Percentiles rank a stretch among this genome's conserved stretches.
phyloP scores from a whole-genome alignment of 2,888 invertebrate genomes.

The Microplitis manilae region DNA sequence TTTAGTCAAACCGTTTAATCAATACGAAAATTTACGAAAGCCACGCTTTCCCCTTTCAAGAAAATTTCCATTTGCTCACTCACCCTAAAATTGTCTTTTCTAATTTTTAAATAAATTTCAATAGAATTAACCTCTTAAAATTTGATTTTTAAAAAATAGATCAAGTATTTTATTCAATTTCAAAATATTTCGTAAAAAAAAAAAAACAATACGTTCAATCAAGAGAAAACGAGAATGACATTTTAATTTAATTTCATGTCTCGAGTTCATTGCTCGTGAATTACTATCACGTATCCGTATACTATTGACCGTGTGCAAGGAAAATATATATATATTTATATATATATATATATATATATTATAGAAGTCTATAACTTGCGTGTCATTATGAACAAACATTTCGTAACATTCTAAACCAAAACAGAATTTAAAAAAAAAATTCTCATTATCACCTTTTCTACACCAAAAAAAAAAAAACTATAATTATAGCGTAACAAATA shows the following conservation, averaged over 20 bases:
- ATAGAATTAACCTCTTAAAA: neutral
- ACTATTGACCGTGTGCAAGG: neutral
- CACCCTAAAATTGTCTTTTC: neutral
- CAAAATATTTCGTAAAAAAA: neutral
- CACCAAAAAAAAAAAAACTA: slow-evolving; percentile 2
- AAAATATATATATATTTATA: neutral
- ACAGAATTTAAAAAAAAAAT: too few species aligned
- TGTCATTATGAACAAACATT: neutral
- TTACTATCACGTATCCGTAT: neutral
- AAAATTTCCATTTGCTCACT: neutral
- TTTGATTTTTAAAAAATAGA: neutral
- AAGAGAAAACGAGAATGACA: slow-evolving; percentile 30
- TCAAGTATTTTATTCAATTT: neutral
- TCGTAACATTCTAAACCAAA: too few species aligned
- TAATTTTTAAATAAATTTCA: neutral
- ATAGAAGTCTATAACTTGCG: slow-evolving; percentile 10
- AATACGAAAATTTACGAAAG: slow-evolving; percentile 1
- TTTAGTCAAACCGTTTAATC: neutral
- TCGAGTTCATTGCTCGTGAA: slow-evolving; percentile 14
- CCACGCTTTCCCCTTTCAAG: neutral
- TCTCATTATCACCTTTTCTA: neutral
- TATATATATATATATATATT: too few species aligned
- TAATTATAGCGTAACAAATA: neutral
- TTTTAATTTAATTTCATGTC: slow-evolving; percentile 30
- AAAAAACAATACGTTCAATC: neutral